Evolutionary conservation across 2,113 vertebrate genomes (phyloP).

Genomic region (Cebus imitator): DNA sequence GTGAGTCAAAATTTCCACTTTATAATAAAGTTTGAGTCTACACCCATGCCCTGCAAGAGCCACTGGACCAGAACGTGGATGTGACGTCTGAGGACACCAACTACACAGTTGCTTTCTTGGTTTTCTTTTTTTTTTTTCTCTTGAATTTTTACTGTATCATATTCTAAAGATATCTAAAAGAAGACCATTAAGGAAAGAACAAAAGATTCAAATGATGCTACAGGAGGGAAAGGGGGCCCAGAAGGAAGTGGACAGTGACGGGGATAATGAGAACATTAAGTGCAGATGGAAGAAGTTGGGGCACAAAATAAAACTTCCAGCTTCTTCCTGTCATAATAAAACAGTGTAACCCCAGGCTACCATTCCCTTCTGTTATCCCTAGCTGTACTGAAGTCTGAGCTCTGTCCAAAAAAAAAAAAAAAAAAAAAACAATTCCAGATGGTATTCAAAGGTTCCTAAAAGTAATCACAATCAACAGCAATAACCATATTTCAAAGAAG

Average conservation of each 20-base stretch:
- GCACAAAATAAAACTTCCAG: not conserved
- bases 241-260: not conserved
- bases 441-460: not conserved
- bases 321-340: not conserved
- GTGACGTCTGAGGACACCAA: not conserved
- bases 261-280: not conserved
- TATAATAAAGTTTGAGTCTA: not conserved
- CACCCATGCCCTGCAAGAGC: fast-evolving
- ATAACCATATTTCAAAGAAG: not conserved
- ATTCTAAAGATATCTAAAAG: not conserved
- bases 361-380: not conserved
- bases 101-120: not conserved
- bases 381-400: not conserved
- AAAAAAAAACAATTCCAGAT: not conserved
- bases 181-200: not conserved
- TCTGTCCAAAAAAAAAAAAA: not conserved
- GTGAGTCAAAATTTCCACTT: not conserved
- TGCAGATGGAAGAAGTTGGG: not conserved
- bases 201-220: not conserved
- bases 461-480: not conserved
- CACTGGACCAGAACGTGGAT: not conserved
- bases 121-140: not conserved
- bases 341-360: not conserved
- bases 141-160: not conserved
- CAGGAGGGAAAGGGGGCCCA: not conserved